phyloP scores from a whole-genome alignment of 1,140 invertebrate genomes.

The Hormaphis cornu region DNA sequence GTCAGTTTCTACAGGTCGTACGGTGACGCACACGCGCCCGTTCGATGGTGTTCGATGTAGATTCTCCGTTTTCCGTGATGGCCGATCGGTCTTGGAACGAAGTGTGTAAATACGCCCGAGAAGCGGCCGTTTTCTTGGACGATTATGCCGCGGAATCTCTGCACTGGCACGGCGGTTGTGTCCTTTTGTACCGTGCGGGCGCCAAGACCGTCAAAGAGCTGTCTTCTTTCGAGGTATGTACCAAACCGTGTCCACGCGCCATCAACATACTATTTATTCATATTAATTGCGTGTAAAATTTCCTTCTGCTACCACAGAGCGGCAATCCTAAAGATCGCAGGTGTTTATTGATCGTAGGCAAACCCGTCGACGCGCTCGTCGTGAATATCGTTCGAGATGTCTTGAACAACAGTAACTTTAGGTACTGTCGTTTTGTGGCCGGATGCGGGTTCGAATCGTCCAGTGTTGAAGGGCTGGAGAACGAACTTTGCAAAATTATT shows the following conservation, averaged over 20 bases:
- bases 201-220: slow-evolving; percentile 50
- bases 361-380: neutral
- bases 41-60: neutral
- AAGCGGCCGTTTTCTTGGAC: slow-evolving; percentile 52
- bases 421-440: slow-evolving; percentile 7
- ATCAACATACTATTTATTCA: neutral
- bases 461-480: neutral
- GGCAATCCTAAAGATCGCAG: neutral
- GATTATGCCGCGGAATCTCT: slow-evolving; percentile 50
- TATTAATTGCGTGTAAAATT: neutral
- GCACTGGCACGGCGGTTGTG: slow-evolving; percentile 55
- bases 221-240: slow-evolving; percentile 53
- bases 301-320: neutral
- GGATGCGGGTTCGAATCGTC: slow-evolving; percentile 20
- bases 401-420: slow-evolving; percentile 21
- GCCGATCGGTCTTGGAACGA: slow-evolving; percentile 46
- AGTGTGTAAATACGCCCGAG: slow-evolving; percentile 49
- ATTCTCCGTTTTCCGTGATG: slow-evolving; percentile 7
- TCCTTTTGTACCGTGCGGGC: slow-evolving; percentile 46
- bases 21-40: no score
- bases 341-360: slow-evolving; percentile 13
- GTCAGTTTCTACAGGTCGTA: no score
- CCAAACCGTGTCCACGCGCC: no score
- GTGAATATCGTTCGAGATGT: slow-evolving; percentile 2
- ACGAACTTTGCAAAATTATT: slow-evolving; percentile 7